Base-by-base conservation (phyloP, 1,140 invertebrate genomes). In the Drosophila seguyi region DNA sequence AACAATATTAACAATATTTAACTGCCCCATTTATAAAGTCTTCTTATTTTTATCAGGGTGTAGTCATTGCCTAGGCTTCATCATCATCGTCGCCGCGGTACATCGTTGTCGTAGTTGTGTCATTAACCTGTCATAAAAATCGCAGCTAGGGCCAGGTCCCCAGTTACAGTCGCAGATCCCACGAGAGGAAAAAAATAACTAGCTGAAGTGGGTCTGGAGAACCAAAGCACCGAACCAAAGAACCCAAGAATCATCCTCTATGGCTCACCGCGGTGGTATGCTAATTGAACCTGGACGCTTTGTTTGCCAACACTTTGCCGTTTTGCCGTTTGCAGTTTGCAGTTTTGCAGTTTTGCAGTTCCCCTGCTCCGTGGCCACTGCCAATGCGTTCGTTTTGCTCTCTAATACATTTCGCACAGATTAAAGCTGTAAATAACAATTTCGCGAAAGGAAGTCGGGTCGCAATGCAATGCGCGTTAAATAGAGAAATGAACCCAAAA, bases 71-170 rank as follows among this genome's bases (percentile, higher is more conserved):
- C 65, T 63, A 63, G 65, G 34, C 66, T 72, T 72, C 66, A 72
- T 72, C 66, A 72, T 72, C 66, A 72, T 69, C 68, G 59, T 41
- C 65, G 20, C n/a, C 61, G 20, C 34, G 18, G 29, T 44, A n/a
- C 50, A n/a, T 42, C 66, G 44, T 29, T 42, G 53, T 72, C 67
- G 66, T 58, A 71, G 68, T 72, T 48, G 77, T 90, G 84, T 88
- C 84, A 79, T 90, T 88, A 88, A 88, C 84, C 84, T 88, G 84
- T 85, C 84, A 88, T 88, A 87, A 84, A 87, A 83, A 87, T 87
- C 79, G 71, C 83, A 87, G 71, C 79, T 68, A 60, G 68, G 60
- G 41, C 52, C 60, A 61, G 74, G 56, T 73, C 57, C 57, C 57
- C 69, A 60, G 47, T 76, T 44, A 55, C 52, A 78, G 56, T 77